phyloP scores from a whole-genome alignment of 2,797 vertebrate species.

The Malurus splendens region DNA sequence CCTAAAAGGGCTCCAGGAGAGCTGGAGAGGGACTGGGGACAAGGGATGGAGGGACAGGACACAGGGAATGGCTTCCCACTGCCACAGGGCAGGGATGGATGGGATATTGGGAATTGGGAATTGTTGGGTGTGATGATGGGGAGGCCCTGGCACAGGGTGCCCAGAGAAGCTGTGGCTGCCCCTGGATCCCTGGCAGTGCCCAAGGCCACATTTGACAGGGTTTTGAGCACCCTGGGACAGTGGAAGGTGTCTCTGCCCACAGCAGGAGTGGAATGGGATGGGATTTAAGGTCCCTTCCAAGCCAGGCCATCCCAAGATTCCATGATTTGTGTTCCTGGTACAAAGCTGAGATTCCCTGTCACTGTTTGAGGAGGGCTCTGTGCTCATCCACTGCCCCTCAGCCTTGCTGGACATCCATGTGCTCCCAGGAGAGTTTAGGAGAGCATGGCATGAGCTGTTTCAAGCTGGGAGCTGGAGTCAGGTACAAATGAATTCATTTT shows the following conservation, averaged over 20 bases:
- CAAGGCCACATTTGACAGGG: background rate
- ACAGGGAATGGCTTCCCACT: background rate
- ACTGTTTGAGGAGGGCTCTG: background rate
- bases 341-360: background rate
- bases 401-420: background rate
- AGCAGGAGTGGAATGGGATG: accelerated
- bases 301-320: background rate
- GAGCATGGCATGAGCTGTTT: accelerated
- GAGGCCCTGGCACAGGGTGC: background rate
- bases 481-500: accelerated
- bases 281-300: background rate
- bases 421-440: background rate
- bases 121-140: accelerated
- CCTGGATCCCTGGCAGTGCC: background rate
- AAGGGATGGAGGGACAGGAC: background rate
- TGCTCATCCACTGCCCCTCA: background rate
- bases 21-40: background rate
- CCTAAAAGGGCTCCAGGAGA: background rate
- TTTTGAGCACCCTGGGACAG: background rate
- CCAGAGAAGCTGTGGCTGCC: background rate
- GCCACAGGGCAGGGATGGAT: background rate
- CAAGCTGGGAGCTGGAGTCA: background rate
- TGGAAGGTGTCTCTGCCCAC: background rate
- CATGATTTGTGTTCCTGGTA: background rate
- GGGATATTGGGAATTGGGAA: background rate